Base-by-base conservation (phyloP, 2,888 invertebrate species). In the Drosophila imparisetae region DNA sequence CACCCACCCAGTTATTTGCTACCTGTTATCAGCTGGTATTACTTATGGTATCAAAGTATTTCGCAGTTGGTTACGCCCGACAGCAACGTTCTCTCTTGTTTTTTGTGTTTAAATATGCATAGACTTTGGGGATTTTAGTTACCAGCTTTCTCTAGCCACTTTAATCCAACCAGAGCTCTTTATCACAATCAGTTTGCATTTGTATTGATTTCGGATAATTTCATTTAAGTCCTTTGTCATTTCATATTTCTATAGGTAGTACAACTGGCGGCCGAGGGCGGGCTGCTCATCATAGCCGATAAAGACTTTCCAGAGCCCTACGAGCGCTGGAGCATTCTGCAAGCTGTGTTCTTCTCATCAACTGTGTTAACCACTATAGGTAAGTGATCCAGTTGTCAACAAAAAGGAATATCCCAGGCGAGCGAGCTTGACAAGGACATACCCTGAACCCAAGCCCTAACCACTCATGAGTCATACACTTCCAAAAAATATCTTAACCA, bases 281-380 rank as follows among this genome's bases (percentile, higher is more conserved):
- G 97, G 15, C 93, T 96, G 73, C 92, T 94, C 8, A 92, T 95
- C 66, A 93, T 94, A 80, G 94, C 94, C 50, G 94, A 94, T 69
- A 93, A 93, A 67, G 94, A 94, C 85, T 95, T 95, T 83, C 93
- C 94, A 63, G 90, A 94, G 72, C 93, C 94, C 91, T 94, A 94
- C 62, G 94, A 95, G 80, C 95, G 95, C 90, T 97, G 97, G 97
- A 96, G 96, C 84, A 95, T 96, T 85, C 93, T 97, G 54, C 97
- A 97, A 92, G 96, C 97, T 6, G 96, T 97, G 49, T 98, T 98
- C 93, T 98, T 98, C 92, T 96, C 97, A 18, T 97, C 97, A 34
- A 98, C 98, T 60, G 97, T 98, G 83, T 95, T 98, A 91, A 98
- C 98, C 65, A 98, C 98, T 63, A 98, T 98, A 93, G 98, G 97